Evolutionary conservation across 2,888 invertebrate genomes (phyloP), one percentile per base, ranked within the genome.

Genomic region (Mimachlamys varia): DNA sequence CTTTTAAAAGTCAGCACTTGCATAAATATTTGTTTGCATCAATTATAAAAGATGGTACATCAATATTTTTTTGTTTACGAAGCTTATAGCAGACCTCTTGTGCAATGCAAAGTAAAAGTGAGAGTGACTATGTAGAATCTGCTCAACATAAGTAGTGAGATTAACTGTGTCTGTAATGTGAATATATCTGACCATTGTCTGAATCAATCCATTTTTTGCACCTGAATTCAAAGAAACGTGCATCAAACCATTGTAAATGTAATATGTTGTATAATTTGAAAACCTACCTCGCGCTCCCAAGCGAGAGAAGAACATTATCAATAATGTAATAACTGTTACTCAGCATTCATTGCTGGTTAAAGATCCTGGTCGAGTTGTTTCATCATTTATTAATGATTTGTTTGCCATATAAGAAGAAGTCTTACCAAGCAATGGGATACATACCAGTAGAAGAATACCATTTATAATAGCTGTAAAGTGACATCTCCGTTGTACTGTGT

Each of bases 221-320:
- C 10, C 10, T 2, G 27, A n/a, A 62, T 62, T 62, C 0, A 19
- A n/a, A 10, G 10, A 62, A 62, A 10, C 62, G 22, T 62, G 58
- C 4, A 10, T 76, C 13, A 15, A 27, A 33, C 76, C 76, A 76
- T 17, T 53, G 19, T 53, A 53, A n/a, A n/a, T n/a, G n/a, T n/a
- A n/a, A n/a, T 76, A 76, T 27, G 76, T 76, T 76, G 76, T 76
- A 33, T 76, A 33, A 76, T 76, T 22, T 22, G 58, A 58, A 58
- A 58, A 76, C 76, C 76, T 76, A 27, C 27, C 62, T 76, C 5
- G 7, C 27, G 13, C 76, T 19, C 7, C 27, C 76, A 76, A 13
- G 76, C 27, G 13, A 33, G 76, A 3, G 33, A 33, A 15, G 76
- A 33, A 76, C 33, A 22, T 76, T 76, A 22, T 62, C 62, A 62